Percentiles rank a stretch among this genome's conserved stretches.
Conservation (phyloP, 2,888 invertebrate species). For the Agonum fuliginosum region DNA sequence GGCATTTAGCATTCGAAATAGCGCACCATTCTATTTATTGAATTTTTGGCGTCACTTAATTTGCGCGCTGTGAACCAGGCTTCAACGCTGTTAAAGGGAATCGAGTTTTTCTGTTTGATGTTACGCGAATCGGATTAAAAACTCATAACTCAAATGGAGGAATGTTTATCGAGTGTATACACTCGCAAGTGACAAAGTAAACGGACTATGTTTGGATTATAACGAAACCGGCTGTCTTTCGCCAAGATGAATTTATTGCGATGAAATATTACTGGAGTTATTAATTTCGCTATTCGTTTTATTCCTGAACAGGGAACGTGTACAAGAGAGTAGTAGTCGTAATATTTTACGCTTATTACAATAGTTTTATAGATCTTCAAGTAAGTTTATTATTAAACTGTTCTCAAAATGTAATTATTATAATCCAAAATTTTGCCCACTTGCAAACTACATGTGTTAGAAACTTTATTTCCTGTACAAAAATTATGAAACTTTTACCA, state of each 20-base stretch:
- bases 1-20: constrained; percentile 32
- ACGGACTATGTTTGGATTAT: background rate
- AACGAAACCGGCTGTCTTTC: constrained; percentile 1
- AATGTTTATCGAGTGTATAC: constrained; percentile 28
- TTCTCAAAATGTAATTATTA: too few relatives aligned
- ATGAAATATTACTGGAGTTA: background rate
- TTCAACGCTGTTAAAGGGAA: constrained; percentile 15
- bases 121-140: constrained; percentile 23
- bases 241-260: too few relatives aligned
- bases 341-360: too few relatives aligned
- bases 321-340: too few relatives aligned
- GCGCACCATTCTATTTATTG: constrained; percentile 21
- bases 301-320: too few relatives aligned
- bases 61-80: constrained; percentile 5
- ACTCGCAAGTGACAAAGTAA: background rate
- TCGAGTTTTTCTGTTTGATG: constrained; percentile 26
- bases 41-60: constrained; percentile 28
- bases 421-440: too few relatives aligned
- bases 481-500: too few relatives aligned
- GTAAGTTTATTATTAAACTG: too few relatives aligned
- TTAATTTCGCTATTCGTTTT: too few relatives aligned
- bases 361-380: too few relatives aligned
- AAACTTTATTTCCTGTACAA: too few relatives aligned
- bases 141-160: constrained; percentile 34
- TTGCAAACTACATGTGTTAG: too few relatives aligned